phyloP scores from a whole-genome alignment of 2,888 invertebrate species.

The Chloromyia formosa region DNA sequence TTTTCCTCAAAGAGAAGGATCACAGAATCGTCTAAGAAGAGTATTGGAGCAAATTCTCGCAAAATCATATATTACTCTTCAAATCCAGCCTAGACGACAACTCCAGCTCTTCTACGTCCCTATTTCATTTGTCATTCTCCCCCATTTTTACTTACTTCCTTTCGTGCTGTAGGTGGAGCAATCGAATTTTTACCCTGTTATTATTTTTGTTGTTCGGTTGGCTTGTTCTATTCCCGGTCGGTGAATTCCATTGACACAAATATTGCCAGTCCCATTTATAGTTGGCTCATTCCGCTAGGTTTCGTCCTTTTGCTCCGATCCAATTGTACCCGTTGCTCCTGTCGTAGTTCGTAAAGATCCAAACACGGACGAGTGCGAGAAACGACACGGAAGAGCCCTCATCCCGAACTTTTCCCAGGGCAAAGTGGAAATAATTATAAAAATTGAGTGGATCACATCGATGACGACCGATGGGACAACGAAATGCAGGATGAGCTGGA shows the following conservation, averaged over 20 bases:
- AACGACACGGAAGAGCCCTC: background rate
- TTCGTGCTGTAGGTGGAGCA: conserved; percentile 39
- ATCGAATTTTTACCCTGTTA: conserved; percentile 33
- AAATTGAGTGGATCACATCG: conserved; percentile 45
- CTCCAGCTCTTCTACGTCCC: too few species aligned
- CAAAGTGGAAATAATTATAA: conserved; percentile 48
- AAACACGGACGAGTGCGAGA: background rate
- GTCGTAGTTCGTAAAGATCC: background rate
- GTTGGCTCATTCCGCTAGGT: conserved; percentile 7
- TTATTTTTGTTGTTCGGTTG: conserved; percentile 32
- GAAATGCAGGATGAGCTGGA: conserved; percentile 30
- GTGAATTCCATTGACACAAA: conserved; percentile 32
- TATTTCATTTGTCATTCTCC: too few species aligned
- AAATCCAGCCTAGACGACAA: too few species aligned
- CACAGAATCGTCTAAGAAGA: too few species aligned
- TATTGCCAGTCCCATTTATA: conserved; percentile 29
- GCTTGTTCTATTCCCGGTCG: conserved; percentile 10
- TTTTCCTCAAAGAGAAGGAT: too few species aligned
- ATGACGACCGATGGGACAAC: conserved; percentile 33
- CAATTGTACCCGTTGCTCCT: conserved; percentile 26
- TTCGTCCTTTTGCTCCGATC: conserved; percentile 11
- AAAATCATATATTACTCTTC: too few species aligned
- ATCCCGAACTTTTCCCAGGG: background rate
- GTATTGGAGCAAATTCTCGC: too few species aligned
- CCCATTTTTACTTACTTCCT: background rate